Evolutionary conservation across 2,888 invertebrate species (phyloP).

Genomic region (Philhelius pedissequus): DNA sequence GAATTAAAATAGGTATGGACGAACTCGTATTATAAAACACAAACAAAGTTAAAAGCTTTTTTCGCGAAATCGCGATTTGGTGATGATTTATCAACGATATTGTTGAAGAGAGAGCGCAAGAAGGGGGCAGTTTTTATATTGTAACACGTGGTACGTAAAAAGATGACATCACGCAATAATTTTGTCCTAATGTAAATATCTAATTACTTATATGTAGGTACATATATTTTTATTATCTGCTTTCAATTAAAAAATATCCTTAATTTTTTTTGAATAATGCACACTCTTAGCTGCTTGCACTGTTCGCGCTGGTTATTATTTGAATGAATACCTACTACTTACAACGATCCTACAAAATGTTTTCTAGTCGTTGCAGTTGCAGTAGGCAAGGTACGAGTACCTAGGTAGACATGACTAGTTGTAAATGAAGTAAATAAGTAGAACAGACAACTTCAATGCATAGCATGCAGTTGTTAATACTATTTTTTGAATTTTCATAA

Average conservation of each 20-base stretch:
- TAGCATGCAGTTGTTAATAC: neutral
- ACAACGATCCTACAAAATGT: neutral
- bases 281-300: neutral
- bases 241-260: neutral
- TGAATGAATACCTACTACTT: neutral
- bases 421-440: neutral
- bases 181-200: neutral
- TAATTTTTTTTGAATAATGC: neutral
- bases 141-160: constrained; percentile 44
- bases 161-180: constrained; percentile 51
- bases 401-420: too few relatives aligned
- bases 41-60: constrained; percentile 41
- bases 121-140: constrained; percentile 41
- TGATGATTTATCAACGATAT: constrained; percentile 52
- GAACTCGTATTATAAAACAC: too few relatives aligned
- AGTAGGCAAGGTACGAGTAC: neutral
- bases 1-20: too few relatives aligned
- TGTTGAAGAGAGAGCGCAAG: constrained; percentile 20
- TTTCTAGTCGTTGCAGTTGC: neutral
- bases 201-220: too few relatives aligned
- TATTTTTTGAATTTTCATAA: neutral
- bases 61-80: constrained; percentile 48
- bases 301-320: neutral
- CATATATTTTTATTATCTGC: neutral
- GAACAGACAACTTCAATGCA: neutral